These are phyloP conservation scores for Hypanus sabinus DNA, from an alignment of 2,113 vertebrate genomes.

Conservation along the genomic window DNA sequence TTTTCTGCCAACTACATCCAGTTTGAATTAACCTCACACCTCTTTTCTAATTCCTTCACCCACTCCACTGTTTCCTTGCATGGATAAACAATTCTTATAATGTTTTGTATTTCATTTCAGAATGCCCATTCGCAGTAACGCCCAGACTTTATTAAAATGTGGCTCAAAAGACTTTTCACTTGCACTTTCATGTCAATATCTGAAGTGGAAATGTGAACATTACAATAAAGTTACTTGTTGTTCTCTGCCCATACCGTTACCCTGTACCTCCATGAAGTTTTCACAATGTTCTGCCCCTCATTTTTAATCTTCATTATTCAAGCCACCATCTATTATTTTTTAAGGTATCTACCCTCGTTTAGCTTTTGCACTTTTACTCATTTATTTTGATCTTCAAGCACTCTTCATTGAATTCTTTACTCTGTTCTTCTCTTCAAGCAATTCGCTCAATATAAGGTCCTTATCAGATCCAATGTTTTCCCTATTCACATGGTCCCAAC, in stretches of 20 bases:
- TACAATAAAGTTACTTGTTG: not conserved
- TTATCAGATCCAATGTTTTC: not conserved
- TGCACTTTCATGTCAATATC: not conserved
- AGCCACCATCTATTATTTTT: not conserved
- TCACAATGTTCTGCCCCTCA: not conserved
- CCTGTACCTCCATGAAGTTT: not conserved
- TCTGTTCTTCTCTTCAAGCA: not conserved
- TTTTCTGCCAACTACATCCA: not conserved
- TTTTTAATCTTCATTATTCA: not conserved
- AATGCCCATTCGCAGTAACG: not conserved
- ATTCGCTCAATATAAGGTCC: not conserved
- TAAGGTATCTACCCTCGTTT: not conserved
- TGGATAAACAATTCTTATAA: not conserved
- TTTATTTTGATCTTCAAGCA: not conserved
- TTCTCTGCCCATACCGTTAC: not conserved
- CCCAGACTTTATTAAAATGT: not conserved
- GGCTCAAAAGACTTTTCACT: not conserved
- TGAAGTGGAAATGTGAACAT: not conserved
- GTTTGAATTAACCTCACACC: not conserved
- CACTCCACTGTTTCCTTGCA: not conserved
- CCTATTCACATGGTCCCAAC: not conserved
- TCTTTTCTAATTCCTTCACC: not conserved
- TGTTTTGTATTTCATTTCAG: not conserved
- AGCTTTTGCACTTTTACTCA: not conserved
- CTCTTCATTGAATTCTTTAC: not conserved